phyloP scores from a whole-genome alignment of 1,140 invertebrate species.

The Bombus picipes region DNA sequence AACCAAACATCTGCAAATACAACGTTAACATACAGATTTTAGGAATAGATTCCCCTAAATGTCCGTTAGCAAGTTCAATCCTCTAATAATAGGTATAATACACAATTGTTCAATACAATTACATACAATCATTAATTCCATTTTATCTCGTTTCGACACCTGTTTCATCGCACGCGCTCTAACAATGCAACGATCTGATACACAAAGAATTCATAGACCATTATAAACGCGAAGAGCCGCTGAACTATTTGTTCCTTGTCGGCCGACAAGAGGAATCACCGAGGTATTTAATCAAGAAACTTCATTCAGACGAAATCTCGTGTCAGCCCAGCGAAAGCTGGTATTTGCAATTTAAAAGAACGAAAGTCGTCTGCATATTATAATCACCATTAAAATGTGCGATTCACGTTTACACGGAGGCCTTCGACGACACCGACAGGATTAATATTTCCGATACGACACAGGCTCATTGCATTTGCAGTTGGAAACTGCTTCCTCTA shows the following conservation, averaged over 20 bases:
- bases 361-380: not conserved
- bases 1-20: not conserved
- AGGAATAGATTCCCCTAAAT: not conserved
- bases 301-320: not conserved
- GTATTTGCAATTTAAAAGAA: not conserved
- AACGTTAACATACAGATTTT: not conserved
- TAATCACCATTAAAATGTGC: constrained; percentile 17
- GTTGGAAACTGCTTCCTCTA: constrained; percentile 69
- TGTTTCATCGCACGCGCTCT: not conserved
- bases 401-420: constrained; percentile 30
- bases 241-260: not conserved
- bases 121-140: not conserved
- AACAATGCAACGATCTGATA: not conserved
- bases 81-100: not conserved
- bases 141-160: not conserved
- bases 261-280: not conserved
- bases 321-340: not conserved
- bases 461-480: constrained; percentile 65
- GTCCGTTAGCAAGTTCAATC: not conserved
- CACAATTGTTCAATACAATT: not conserved
- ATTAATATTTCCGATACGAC: constrained; percentile 70
- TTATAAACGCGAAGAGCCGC: not conserved
- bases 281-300: not conserved
- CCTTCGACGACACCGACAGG: constrained; percentile 47
- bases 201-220: not conserved